Evolutionary conservation across 2,888 invertebrate species (phyloP), one percentile per base, ranked within the genome.

Genomic region (Drosophila aldrichi): DNA sequence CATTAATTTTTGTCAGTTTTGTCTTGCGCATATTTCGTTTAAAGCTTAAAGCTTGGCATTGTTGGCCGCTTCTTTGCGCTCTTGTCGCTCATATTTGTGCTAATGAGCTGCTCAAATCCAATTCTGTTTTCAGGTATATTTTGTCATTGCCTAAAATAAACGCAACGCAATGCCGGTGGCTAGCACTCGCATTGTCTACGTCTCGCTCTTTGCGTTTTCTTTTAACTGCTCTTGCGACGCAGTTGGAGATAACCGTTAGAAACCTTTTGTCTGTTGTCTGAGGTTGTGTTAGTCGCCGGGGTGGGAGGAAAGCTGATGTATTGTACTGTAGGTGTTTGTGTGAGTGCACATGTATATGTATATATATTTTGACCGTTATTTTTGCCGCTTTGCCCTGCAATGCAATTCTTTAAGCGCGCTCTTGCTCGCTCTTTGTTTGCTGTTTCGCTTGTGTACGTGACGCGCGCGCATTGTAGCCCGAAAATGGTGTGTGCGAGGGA

Each of bases 111-210:
- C 61, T 81, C 66, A 70, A 72, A 70, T 77, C 57, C 70, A 72
- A 68, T 77, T 79, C 32, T 54, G 56, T 63, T 43, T 40, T 52
- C 69, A 79, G 60, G 65, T 82, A 74, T 77, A 74, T 81, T 83
- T 83, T 80, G 86, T 83, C 85, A 86, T 67, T 76, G 78, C 88
- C 67, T 43, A 81, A 86, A 88, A 88, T 83, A 86, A 79, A 69
- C 71, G 54, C 40, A 77, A 65, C 70, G 51, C 36, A 22, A 16
- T 14, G 41, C 32, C 43, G 55, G 41, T 55, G 32, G 41, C 43
- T 40, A 9, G 38, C 10, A 32, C 14, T 20, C 44, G 20, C 46
- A 49, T 54, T 54, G 55, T 40, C 52, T 61, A 32, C 36, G 61
- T 54, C 64, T 46, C 44, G 44, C 54, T 61, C 22, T 51, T 22